A percentile compares a stretch with the other conserved stretches of the same genome.
These are phyloP conservation scores for Elysia crispata DNA, from an alignment of 2,888 invertebrate species.

Conservation along the genomic window DNA sequence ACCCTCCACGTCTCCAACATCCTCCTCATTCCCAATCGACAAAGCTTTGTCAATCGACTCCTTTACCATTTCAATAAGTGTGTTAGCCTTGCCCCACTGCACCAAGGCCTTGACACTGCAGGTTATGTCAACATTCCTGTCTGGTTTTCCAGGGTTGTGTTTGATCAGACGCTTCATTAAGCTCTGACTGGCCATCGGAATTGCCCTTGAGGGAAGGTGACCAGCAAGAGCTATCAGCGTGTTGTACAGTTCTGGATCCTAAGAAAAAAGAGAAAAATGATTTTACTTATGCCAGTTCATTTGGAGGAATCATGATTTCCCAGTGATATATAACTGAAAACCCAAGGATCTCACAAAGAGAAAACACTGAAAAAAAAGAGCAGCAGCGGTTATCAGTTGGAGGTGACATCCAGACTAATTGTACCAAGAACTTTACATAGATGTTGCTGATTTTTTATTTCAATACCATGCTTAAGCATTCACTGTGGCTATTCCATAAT, in stretches of 20 bases:
- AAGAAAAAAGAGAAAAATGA: not conserved
- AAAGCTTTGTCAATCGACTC: slow-evolving; percentile 21
- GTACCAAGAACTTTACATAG: too few species aligned
- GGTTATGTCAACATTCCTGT: not conserved
- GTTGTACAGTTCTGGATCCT: slow-evolving; percentile 61
- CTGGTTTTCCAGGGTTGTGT: not conserved
- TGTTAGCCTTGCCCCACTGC: slow-evolving; percentile 40
- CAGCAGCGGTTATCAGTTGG: too few species aligned
- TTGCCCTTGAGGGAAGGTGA: slow-evolving; percentile 62
- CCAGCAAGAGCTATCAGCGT: slow-evolving; percentile 65
- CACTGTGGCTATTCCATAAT: too few species aligned
- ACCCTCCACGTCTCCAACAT: not conserved
- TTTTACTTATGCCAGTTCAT: too few species aligned
- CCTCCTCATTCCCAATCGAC: not conserved
- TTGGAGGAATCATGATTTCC: too few species aligned
- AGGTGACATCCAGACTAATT: too few species aligned
- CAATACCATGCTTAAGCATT: too few species aligned
- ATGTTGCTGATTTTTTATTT: too few species aligned
- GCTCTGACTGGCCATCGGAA: slow-evolving; percentile 55
- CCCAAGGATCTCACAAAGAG: too few species aligned
- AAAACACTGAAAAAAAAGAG: too few species aligned
- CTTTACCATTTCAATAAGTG: slow-evolving; percentile 23
- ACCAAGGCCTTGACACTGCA: slow-evolving; percentile 35
- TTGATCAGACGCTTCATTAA: slow-evolving; percentile 27
- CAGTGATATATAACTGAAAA: too few species aligned